Evolutionary conservation across 2,797 vertebrate genomes (phyloP), one percentile per base, ranked within the genome.

Genomic region (Pelochelys cantorii): DNA sequence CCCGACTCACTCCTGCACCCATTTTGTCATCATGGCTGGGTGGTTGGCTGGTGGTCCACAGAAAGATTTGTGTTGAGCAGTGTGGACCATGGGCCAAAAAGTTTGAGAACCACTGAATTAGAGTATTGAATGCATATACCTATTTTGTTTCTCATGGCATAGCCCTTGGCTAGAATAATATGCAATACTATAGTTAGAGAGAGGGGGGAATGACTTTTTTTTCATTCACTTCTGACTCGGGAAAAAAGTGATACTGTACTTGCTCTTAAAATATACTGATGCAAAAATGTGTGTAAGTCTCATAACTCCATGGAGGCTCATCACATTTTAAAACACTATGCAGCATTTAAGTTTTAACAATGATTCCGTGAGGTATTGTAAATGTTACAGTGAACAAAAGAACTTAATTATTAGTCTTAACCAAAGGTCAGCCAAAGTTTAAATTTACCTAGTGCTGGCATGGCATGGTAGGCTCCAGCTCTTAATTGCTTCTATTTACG

Each of bases 121-220:
- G 42, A 48, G 42, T 91, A 6, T 80, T 89, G 84, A 2, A 0
- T 4, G 54, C 13, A 87, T 54, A 90, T 62, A 57, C 57, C 68
- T 77, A n/a, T 80, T 68, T 62, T 75, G 52, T 91, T 90, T 92
- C 90, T 91, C 62, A 91, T 48, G 65, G 27, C 84, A 54, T n/a
- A 8, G 71, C 77, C 74, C 78, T 95, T 84, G 37, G 68, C 65
- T 62, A 89, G 92, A 89, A 23, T 52, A 92, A 88, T 23, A 7
- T 5, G 54, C 3, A 52, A 2, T 75, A 1, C 48, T 94, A 48
- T 11, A n/a, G 23, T 42, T 84, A 27, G 82, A 37, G 57, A 85
- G 37, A 87, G 37, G 1, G 7, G 10, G 71, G 62, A 42, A 25
- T 74, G 8, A 60, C 3, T 87, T 86, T 37, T 29, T 87, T 87